Percentiles rank a stretch among this genome's conserved stretches.
phyloP scores from a whole-genome alignment of 2,113 vertebrate species.

The Heptranchias perlo region DNA sequence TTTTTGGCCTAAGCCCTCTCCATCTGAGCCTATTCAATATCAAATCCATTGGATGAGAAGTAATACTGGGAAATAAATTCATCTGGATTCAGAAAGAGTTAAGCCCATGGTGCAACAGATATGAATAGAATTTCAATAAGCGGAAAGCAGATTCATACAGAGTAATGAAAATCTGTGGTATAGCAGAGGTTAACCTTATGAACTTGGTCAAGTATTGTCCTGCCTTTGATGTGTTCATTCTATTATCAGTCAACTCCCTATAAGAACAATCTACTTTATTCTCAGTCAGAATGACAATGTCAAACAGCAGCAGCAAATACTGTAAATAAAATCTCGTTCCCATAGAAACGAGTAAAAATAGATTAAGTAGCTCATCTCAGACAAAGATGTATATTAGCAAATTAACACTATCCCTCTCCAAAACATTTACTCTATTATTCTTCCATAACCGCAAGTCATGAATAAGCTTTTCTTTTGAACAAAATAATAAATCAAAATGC shows the following conservation, averaged over 20 bases:
- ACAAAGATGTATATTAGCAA: conserved; percentile 33
- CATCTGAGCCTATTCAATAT: conserved; percentile 28
- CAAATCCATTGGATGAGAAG: conserved; percentile 30
- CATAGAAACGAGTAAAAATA: conserved; percentile 37
- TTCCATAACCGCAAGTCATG: conserved; percentile 20
- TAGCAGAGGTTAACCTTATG: conserved; percentile 23
- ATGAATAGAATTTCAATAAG: conserved; percentile 26
- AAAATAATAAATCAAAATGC: conserved; percentile 28
- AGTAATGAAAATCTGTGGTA: conserved; percentile 19
- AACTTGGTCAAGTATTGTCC: conserved; percentile 33
- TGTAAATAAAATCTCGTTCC: conserved; percentile 37
- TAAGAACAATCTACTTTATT: conserved; percentile 29
- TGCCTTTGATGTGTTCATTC: conserved; percentile 19
- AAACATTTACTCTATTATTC: conserved; percentile 35
- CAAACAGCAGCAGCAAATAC: conserved; percentile 32
- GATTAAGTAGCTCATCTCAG: conserved; percentile 36
- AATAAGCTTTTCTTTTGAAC: conserved; percentile 14
- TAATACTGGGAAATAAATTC: conserved; percentile 16
- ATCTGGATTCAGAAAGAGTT: conserved; percentile 26
- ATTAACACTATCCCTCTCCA: conserved; percentile 34
- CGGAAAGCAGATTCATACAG: not conserved
- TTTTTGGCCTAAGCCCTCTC: conserved; percentile 23
- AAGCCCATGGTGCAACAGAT: conserved; percentile 23
- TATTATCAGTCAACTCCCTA: conserved; percentile 34
- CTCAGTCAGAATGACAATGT: conserved; percentile 30